Evolutionary conservation across 2,113 vertebrate species (phyloP).

Genomic region (Zosterops borbonicus): DNA sequence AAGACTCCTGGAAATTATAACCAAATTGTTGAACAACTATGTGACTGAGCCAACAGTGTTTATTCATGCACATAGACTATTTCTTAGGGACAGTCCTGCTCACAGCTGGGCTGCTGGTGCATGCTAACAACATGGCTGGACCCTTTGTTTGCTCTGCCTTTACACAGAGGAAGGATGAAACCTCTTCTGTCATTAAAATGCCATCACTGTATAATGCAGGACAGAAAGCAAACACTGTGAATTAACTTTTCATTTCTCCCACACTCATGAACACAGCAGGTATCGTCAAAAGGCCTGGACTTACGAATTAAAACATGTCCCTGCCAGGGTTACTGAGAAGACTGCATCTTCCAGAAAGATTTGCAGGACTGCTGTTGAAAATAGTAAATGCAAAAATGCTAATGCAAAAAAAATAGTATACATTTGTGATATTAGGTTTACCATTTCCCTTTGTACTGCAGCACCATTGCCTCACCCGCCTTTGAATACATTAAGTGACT

Average conservation of each 20-base stretch:
- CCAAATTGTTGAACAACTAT: constrained; percentile 45
- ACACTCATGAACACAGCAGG: not conserved
- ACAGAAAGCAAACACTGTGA: not conserved
- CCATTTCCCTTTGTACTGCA: not conserved
- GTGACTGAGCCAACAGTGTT: not conserved
- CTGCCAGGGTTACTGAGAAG: not conserved
- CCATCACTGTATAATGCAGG: not conserved
- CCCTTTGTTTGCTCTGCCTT: not conserved
- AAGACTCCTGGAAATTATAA: constrained; percentile 1
- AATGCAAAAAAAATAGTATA: not conserved
- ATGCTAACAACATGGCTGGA: not conserved
- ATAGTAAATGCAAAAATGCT: not conserved
- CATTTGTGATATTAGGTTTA: not conserved
- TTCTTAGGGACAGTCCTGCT: not conserved
- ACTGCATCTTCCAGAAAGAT: not conserved
- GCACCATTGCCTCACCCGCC: constrained; percentile 17
- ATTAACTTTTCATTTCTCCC: not conserved
- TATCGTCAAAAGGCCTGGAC: not conserved
- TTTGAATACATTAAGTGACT: constrained; percentile 34
- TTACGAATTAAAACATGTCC: not conserved
- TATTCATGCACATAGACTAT: not conserved
- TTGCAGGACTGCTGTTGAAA: not conserved
- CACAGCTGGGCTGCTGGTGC: not conserved
- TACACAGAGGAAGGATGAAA: not conserved
- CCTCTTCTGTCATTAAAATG: not conserved